Evolutionary conservation across 2,888 invertebrate genomes (phyloP).

Genomic region (Ichneumoninae sp.): DNA sequence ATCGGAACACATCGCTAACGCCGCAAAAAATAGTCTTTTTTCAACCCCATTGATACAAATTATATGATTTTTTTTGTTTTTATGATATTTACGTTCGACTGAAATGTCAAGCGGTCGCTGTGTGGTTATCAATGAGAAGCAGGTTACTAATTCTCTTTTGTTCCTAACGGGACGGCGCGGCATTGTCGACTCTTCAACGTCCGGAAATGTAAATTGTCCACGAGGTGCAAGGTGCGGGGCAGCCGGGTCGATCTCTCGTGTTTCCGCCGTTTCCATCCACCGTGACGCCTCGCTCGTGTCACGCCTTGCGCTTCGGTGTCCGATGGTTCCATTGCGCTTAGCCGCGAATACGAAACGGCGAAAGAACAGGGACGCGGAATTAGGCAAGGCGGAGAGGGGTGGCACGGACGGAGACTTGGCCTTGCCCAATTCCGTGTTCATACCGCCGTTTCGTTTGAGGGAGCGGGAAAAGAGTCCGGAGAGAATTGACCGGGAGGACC

Average conservation of each 20-base stretch:
- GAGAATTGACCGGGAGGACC: constrained; percentile 42
- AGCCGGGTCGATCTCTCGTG: neutral
- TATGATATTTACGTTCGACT: neutral
- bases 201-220: constrained; percentile 50
- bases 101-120: neutral
- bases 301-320: constrained; percentile 56
- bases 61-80: neutral
- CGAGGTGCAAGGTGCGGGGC: constrained; percentile 13
- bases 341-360: constrained; percentile 30
- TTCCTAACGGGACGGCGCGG: constrained; percentile 36
- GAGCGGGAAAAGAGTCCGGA: constrained; percentile 10
- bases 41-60: neutral
- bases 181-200: constrained; percentile 38
- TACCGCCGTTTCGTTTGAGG: neutral
- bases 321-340: constrained; percentile 39
- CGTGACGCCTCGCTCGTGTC: constrained; percentile 57
- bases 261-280: constrained; percentile 58
- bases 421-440: neutral
- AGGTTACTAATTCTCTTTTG: constrained; percentile 1
- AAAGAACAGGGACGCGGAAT: neutral
- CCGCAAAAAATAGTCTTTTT: neutral
- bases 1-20: neutral
- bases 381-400: neutral
- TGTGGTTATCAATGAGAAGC: neutral
- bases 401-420: neutral